Base-by-base conservation (phyloP, 2,797 vertebrate genomes). In the Acestrorhynchus altus region DNA sequence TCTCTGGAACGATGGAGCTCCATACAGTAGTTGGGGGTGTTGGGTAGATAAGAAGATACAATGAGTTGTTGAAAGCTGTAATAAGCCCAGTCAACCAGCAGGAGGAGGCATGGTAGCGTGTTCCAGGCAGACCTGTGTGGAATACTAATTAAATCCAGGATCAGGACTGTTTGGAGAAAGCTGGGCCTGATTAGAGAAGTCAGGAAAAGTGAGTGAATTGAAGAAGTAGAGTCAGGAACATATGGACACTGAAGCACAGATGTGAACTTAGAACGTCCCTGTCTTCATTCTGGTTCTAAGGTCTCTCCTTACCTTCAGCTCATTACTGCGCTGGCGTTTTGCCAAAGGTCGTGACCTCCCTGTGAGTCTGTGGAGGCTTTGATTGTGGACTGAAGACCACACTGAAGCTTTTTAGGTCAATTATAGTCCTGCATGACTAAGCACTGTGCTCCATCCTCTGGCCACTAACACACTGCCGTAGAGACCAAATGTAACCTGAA, bases 361-460 rank as follows among this genome's bases (percentile, higher is more conserved):
- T 39, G 26, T 64, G 20, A 56, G 46, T 4, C 8, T 22, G 24
- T 40, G 22, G 49, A 52, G 51, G 51, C 16, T 52, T 10, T 52
- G 51, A 20, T 22, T 20, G 51, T 52, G 42, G 35, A 67, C 59
- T 64, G 59, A 52, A 31, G 64, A 46, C 54, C 42, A 31, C 72
- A 79, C 66, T 68, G 46, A 67, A 68, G 56, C 71, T 54, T 79
- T 78, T 51, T 68, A 68, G 77, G 70, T 73, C 52, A 59, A 46
- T 74, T 60, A 61, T 68, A 52, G 56, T 39, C 47, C 24, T 63
- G 78, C 47, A 22, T 74, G 72, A 69, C 70, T 73, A 6, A 68
- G 61, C 77, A 61, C 12, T 39, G 28, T 68, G 35, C 46, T 68
- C 42, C 1, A 13, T 69, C 56, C 65, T 47, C 52, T 51, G 46